Base-by-base conservation (phyloP, 37 sponge, comb jelly and placozoan species). In the Mnemiopsis leidyi region DNA sequence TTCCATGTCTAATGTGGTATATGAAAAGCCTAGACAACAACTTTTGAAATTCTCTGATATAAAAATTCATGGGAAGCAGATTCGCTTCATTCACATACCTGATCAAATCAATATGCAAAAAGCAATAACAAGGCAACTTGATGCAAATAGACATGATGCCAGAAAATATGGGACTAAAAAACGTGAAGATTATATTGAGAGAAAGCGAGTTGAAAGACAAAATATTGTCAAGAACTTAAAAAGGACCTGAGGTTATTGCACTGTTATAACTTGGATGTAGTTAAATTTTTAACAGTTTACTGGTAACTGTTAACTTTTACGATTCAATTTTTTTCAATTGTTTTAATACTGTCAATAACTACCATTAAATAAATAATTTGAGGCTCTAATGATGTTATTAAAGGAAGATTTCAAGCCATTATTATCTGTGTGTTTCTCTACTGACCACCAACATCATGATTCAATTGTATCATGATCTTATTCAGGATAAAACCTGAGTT, bases 51-150 rank as follows among this genome's bases (percentile, higher is more conserved):
- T 85, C 26, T 23, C 40, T 29, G 21, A 38, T 2, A 85, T 85
- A 0, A 38, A 85, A 2, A 85, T 85, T 38, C 90, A 85, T 23
- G 90, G 90, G 0, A 85, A 38, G 23, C 40, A 85, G 25, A 85
- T 85, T 23, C 1, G 90, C 38, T 85, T 32, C 23, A 67, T 85
- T 23, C 90, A 85, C 35, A 85, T 85, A 32, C 90, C 90, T 85
- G 90, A 85, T 25, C 21, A 85, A 24, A 32, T 85, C 7, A 85
- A 85, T 67, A 85, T 85, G 31, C 90, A 85, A 40, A 85, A 85
- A 28, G 90, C 90, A 39, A 85, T 85, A 21, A 40, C 36, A 5
- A 40, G 23, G 21, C 90, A 85, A 67, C 24, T 85, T 33, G 79
- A 77, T 77, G 2, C 1, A 32, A 77, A 77, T 77, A 77, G 79